Evolutionary conservation across 2,797 vertebrate genomes (phyloP).

Genomic region (Spea hammondii): DNA sequence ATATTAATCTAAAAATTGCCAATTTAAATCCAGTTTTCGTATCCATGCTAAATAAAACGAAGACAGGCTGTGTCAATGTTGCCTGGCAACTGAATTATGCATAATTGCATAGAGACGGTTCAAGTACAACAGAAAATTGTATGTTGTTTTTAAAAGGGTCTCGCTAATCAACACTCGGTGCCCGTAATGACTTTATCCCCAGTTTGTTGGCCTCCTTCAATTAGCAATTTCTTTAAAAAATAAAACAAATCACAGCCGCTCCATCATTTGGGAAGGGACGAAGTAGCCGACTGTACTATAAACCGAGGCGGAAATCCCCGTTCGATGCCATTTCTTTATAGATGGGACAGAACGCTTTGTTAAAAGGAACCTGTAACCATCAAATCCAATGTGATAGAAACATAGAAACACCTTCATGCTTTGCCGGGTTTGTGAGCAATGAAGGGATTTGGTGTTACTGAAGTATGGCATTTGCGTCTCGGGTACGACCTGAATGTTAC

Average conservation of each 20-base stretch:
- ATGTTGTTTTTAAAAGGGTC: conserved; percentile 5
- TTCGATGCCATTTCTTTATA: no score
- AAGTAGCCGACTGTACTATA: no score
- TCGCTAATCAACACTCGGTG: conserved; percentile 21
- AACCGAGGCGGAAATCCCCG: no score
- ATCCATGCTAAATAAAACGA: conserved; percentile 36
- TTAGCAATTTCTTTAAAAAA: no score
- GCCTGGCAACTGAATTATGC: conserved; percentile 47
- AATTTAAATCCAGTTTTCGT: conserved; percentile 40
- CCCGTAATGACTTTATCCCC: neutral
- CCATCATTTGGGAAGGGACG: no score
- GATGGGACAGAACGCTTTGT: no score
- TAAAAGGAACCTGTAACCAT: neutral
- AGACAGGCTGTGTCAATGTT: conserved; percentile 33
- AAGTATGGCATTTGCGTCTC: conserved; percentile 41
- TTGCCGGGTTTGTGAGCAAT: conserved; percentile 24
- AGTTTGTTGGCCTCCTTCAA: neutral
- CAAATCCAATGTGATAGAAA: conserved; percentile 15
- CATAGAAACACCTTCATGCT: conserved; percentile 45
- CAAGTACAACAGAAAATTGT: conserved; percentile 20
- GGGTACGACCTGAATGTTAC: conserved; percentile 4
- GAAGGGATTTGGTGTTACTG: conserved; percentile 37
- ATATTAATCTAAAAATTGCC: conserved; percentile 45
- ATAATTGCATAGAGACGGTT: conserved; percentile 32
- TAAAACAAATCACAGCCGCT: no score